Percentiles rank a stretch among this genome's conserved stretches.
phyloP scores from a whole-genome alignment of 2,113 vertebrate genomes.

The Malurus alboscapulatus region DNA sequence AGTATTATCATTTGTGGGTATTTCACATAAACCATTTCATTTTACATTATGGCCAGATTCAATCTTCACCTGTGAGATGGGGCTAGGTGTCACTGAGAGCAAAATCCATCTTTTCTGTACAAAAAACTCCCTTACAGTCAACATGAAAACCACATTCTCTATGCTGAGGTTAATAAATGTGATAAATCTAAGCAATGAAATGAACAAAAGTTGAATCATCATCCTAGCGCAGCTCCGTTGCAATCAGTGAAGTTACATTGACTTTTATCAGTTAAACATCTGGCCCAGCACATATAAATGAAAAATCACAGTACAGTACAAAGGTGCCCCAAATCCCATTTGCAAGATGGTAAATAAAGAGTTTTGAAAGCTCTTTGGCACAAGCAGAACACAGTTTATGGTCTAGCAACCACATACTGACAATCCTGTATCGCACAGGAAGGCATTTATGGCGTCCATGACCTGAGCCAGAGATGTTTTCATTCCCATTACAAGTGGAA shows the following conservation, averaged over 20 bases:
- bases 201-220: not conserved
- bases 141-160: not conserved
- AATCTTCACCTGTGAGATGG: not conserved
- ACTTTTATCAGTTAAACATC: not conserved
- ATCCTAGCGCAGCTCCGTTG: not conserved
- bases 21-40: not conserved
- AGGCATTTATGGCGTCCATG: not conserved
- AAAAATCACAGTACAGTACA: not conserved
- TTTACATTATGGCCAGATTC: not conserved
- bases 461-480: not conserved
- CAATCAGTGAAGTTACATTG: not conserved
- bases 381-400: not conserved
- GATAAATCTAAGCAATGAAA: not conserved
- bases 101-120: not conserved
- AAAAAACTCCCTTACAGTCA: not conserved
- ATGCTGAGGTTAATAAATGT: not conserved
- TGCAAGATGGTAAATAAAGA: not conserved
- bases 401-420: not conserved
- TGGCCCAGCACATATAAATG: not conserved
- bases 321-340: not conserved
- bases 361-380: not conserved
- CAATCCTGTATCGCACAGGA: not conserved
- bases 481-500: not conserved
- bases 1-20: not conserved
- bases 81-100: not conserved